phyloP scores from a whole-genome alignment of 2,888 invertebrate genomes.

The Calephelis perditalis region DNA sequence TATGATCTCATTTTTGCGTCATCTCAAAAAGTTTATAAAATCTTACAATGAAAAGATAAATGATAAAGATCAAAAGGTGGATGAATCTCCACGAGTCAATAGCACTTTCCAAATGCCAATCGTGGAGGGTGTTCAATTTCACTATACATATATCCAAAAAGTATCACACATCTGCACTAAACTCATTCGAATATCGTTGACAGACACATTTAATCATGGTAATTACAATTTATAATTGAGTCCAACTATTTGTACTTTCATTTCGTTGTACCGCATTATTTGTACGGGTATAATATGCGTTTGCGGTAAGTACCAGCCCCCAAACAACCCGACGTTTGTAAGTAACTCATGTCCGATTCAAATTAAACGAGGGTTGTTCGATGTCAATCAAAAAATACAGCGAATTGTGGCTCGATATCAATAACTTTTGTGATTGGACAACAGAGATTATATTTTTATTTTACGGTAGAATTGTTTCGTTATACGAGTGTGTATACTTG shows the following conservation, averaged over 20 bases:
- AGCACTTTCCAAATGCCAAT: too few relatives aligned
- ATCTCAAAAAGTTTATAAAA: too few relatives aligned
- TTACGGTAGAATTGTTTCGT: too few relatives aligned
- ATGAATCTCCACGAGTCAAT: too few relatives aligned
- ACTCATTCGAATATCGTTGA: not conserved
- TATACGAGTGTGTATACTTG: too few relatives aligned
- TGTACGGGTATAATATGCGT: conserved; percentile 5
- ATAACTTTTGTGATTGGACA: not conserved
- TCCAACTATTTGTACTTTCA: conserved; percentile 6
- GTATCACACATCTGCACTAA: not conserved
- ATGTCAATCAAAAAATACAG: conserved; percentile 1
- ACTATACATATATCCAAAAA: too few relatives aligned
- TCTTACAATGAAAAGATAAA: too few relatives aligned
- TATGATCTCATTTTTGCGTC: too few relatives aligned
- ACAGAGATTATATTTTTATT: too few relatives aligned
- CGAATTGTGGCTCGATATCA: not conserved
- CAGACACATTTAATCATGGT: not conserved
- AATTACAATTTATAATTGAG: conserved; percentile 9
- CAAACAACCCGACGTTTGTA: conserved; percentile 9
- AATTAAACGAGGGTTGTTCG: conserved; percentile 1
- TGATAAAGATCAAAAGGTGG: too few relatives aligned
- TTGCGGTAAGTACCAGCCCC: conserved; percentile 4
- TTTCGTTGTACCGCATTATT: conserved; percentile 10
- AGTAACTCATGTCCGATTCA: conserved; percentile 10
- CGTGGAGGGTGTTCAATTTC: too few relatives aligned